Evolutionary conservation across 2,113 vertebrate genomes (phyloP).

Genomic region (Struthidea cinerea): DNA sequence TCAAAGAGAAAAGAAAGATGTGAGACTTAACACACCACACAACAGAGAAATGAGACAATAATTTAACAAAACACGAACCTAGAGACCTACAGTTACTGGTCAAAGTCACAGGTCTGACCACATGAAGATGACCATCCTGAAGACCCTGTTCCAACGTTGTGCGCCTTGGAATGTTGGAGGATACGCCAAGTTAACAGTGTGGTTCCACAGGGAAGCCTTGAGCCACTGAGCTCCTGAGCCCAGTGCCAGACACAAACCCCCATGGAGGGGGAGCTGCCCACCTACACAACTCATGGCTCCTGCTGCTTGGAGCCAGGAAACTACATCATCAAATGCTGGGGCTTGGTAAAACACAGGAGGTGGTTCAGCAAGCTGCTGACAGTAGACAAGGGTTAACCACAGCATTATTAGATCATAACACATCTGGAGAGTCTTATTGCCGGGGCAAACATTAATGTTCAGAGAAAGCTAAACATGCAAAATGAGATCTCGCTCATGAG

Average conservation of each 20-base stretch:
- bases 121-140: neutral
- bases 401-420: neutral
- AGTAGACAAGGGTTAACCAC: constrained; percentile 1
- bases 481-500: neutral
- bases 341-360: neutral
- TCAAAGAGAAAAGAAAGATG: neutral
- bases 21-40: neutral
- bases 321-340: neutral
- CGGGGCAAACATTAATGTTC: neutral
- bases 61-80: neutral
- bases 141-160: rapidly evolving
- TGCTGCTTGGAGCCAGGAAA: neutral
- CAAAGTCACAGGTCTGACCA: neutral
- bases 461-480: constrained; percentile 23
- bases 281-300: neutral
- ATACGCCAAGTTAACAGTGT: neutral
- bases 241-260: neutral
- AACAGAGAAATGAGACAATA: neutral
- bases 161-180: neutral
- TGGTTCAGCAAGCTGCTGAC: neutral
- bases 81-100: neutral
- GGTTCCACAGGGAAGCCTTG: neutral
- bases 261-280: neutral
- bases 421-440: constrained; percentile 28
- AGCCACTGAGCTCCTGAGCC: neutral